Base-by-base conservation (phyloP, 1,140 invertebrate genomes). In the Tetraneura akinire region DNA sequence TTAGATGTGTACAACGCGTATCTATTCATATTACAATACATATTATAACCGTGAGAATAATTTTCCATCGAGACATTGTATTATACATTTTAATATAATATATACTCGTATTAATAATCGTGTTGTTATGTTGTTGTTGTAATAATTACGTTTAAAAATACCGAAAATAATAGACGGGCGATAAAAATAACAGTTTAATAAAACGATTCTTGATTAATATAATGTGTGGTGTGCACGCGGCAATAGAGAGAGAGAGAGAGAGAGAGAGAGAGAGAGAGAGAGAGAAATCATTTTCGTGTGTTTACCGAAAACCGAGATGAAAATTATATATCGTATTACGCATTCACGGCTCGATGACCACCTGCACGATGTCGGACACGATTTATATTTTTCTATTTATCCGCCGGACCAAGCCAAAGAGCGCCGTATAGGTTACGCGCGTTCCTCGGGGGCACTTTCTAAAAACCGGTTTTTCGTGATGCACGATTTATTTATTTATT, bases 391-490 rank as follows among this genome's bases (percentile, higher is more conserved):
- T 32, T 51, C n/a, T 37, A 37, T 37, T 18, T 21, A 66, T 47
- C 66, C 21, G 26, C 8, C 8, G 57, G 23, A 45, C 37, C 32
- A 23, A n/a, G 62, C 11, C n/a, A n/a, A n/a, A n/a, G n/a, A 4
- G 32, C 32, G 32, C 3, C n/a, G n/a, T n/a, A n/a, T n/a, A n/a
- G 29, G 71, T 13, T 60, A 60, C 21, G 32, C 74, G 55, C 55
- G 21, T 47, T 37, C 32, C 71, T 74, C 55, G 29, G 16, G 53
- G 74, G 37, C 73, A 60, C 73, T 76, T 76, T 76, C 73, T 76
- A 76, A 76, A 60, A 76, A 76, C 73, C 51, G 73, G 73, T 76
- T 76, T 60, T 76, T 76, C 73, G 73, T 76, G 73, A 51, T 10
- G 73, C 73, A 76, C 73, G 73, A 76, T 23, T 29, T 76, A 45